A percentile compares a stretch with the other conserved stretches of the same genome.
Conservation (phyloP, 2,113 vertebrate genomes). For the Heterotilapia buettikoferi region DNA sequence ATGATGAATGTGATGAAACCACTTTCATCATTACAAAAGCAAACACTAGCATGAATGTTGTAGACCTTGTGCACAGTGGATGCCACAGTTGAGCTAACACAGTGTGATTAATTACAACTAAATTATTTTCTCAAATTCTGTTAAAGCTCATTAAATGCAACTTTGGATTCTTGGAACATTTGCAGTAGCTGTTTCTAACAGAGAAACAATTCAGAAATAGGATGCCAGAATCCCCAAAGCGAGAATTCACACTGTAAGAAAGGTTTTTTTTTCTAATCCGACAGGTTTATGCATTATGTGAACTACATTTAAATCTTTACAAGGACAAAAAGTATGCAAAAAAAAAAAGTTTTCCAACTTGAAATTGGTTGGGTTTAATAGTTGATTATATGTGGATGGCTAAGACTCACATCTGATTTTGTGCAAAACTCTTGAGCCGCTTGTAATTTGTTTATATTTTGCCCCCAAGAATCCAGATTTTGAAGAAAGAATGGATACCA, state of each 20-base stretch:
- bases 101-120: constrained; percentile 11
- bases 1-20: background rate
- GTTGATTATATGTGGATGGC: background rate
- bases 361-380: background rate
- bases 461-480: background rate
- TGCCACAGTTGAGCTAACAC: background rate
- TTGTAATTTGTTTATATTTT: background rate
- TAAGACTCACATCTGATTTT: background rate
- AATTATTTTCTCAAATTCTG: constrained; percentile 13
- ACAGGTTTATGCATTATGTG: background rate
- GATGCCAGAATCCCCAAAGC: background rate
- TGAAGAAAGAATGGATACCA: background rate
- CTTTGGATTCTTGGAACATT: background rate
- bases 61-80: constrained; percentile 1
- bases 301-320: background rate
- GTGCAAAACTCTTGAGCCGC: background rate
- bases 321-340: background rate
- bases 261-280: background rate
- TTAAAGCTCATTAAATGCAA: constrained; percentile 13
- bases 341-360: background rate
- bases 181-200: background rate
- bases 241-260: background rate
- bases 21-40: background rate
- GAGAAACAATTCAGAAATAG: background rate
- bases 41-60: background rate